Conservation (phyloP, 2,888 invertebrate species). For the Candidula unifasciata region DNA sequence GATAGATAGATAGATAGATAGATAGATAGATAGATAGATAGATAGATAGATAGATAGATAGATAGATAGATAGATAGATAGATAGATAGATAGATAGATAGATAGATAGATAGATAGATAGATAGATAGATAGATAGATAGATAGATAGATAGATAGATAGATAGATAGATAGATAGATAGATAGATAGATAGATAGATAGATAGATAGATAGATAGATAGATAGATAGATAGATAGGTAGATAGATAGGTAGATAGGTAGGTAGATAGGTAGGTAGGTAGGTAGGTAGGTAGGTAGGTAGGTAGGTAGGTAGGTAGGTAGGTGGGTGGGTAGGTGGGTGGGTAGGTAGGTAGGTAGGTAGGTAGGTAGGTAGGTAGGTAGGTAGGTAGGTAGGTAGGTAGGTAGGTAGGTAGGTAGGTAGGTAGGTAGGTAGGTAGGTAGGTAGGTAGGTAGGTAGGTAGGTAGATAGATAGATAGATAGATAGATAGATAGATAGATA, state of each 20-base stretch:
- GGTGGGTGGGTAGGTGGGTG: no score
- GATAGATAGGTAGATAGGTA: no score
- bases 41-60: not conserved
- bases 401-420: not conserved
- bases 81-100: not conserved
- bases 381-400: not conserved
- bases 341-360: not conserved
- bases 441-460: not conserved
- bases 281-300: not conserved
- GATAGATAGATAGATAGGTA: no score
- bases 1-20: not conserved
- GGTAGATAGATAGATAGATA: no score
- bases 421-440: not conserved
- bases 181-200: not conserved
- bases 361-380: not conserved
- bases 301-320: not conserved
- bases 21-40: not conserved
- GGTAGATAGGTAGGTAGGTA: no score
- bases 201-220: not conserved
- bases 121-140: slow-evolving; percentile 13
- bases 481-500: not conserved
- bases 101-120: not conserved
- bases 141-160: slow-evolving; percentile 30
- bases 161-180: slow-evolving; percentile 11
- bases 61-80: not conserved